Evolutionary conservation across 2,113 vertebrate genomes (phyloP).

Genomic region (Crotalus horridus): DNA sequence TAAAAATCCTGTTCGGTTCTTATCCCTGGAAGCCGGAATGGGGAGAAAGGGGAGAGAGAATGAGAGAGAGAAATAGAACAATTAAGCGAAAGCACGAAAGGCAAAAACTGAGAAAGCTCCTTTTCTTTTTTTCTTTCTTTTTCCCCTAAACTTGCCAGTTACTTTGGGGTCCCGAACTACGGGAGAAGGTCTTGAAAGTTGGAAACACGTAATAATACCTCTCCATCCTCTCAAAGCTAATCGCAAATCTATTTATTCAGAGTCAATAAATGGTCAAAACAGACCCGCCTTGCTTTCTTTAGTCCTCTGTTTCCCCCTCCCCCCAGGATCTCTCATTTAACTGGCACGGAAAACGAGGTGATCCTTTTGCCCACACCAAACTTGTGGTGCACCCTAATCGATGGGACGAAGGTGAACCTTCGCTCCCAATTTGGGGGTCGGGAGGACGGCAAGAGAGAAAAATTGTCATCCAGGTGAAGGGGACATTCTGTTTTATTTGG

Average conservation of each 20-base stretch:
- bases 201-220: neutral
- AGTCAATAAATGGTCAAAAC: neutral
- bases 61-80: neutral
- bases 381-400: too few species aligned
- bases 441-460: neutral
- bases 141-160: neutral
- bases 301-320: too few species aligned
- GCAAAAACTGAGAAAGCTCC: neutral
- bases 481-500: neutral
- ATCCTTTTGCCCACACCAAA: neutral
- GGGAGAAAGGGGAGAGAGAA: neutral
- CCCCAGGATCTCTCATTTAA: neutral
- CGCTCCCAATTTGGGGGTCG: neutral
- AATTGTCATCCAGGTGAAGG: too few species aligned
- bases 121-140: neutral
- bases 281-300: neutral
- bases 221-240: too few species aligned
- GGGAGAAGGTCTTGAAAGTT: neutral
- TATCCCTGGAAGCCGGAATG: constrained; percentile 72
- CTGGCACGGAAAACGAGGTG: neutral
- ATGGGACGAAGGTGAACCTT: neutral
- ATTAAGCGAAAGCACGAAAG: neutral
- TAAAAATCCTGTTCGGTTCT: constrained; percentile 96
- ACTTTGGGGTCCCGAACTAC: neutral
- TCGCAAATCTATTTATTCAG: neutral